phyloP scores from a whole-genome alignment of 2,888 invertebrate species.

The Leptopilina drosophilae region DNA sequence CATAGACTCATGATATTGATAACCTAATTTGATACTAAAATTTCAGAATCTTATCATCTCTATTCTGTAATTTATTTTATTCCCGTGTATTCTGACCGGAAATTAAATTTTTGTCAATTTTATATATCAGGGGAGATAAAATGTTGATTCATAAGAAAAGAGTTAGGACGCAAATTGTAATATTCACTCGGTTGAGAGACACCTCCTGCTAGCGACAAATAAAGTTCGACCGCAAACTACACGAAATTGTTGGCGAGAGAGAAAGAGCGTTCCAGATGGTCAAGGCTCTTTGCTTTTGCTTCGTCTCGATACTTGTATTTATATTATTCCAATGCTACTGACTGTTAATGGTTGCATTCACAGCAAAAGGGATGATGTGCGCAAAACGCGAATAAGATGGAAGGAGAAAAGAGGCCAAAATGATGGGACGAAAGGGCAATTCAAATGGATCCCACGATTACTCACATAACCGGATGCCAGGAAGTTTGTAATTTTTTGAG shows the following conservation, averaged over 20 bases:
- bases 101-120: background rate
- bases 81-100: no score
- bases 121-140: background rate
- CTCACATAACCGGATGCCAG: slow-evolving; percentile 67
- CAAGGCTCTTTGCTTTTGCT: slow-evolving; percentile 53
- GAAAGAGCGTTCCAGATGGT: slow-evolving; percentile 62
- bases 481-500: slow-evolving; percentile 58
- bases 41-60: no score
- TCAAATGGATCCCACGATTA: slow-evolving; percentile 65
- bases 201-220: slow-evolving; percentile 67
- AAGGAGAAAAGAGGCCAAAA: slow-evolving; percentile 15
- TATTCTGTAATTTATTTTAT: no score
- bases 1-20: slow-evolving; percentile 48
- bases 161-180: slow-evolving; percentile 59
- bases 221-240: slow-evolving; percentile 73
- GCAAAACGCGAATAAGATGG: slow-evolving; percentile 2
- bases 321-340: slow-evolving; percentile 64
- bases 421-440: background rate
- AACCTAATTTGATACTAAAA: slow-evolving; percentile 61
- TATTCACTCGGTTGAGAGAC: slow-evolving; percentile 46
- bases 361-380: slow-evolving; percentile 2
- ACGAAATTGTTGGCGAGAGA: slow-evolving; percentile 68
- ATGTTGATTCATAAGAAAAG: slow-evolving; percentile 28
- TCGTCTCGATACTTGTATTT: slow-evolving; percentile 53
- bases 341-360: slow-evolving; percentile 53